phyloP scores from a whole-genome alignment of 2,113 vertebrate genomes.

The Pituophis catenifer region DNA sequence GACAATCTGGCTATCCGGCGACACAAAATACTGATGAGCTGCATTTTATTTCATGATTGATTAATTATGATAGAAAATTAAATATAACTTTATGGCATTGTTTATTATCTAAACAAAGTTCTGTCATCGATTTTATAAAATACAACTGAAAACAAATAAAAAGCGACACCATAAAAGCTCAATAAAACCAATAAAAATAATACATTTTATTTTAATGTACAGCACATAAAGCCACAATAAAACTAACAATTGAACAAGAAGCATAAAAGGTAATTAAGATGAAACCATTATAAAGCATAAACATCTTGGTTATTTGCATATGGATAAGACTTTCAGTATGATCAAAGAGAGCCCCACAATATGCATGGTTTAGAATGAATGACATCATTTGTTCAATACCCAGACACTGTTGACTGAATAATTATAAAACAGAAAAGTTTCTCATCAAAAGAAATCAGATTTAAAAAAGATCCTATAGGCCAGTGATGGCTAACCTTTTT shows the following conservation, averaged over 20 bases:
- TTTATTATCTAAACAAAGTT: background rate
- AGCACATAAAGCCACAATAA: background rate
- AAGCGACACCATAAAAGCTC: background rate
- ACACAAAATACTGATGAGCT: constrained; percentile 12
- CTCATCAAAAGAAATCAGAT: background rate
- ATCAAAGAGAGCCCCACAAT: background rate
- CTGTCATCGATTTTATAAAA: background rate
- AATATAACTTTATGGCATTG: background rate
- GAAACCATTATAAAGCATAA: background rate
- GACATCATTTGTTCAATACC: background rate
- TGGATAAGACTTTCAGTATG: background rate
- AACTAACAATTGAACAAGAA: background rate
- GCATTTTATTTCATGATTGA: background rate
- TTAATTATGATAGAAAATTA: background rate
- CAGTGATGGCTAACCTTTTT: no score
- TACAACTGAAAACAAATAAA: background rate
- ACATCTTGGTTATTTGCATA: background rate
- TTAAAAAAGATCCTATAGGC: background rate
- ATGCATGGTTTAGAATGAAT: background rate
- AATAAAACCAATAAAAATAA: background rate
- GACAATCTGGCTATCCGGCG: background rate
- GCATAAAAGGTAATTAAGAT: background rate
- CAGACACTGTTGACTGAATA: background rate
- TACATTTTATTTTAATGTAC: background rate
- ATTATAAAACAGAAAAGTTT: background rate